A percentile compares a stretch with the other conserved stretches of the same genome.
Conservation (phyloP, 2,888 invertebrate species). For the Orthonychiurus folsomi region DNA sequence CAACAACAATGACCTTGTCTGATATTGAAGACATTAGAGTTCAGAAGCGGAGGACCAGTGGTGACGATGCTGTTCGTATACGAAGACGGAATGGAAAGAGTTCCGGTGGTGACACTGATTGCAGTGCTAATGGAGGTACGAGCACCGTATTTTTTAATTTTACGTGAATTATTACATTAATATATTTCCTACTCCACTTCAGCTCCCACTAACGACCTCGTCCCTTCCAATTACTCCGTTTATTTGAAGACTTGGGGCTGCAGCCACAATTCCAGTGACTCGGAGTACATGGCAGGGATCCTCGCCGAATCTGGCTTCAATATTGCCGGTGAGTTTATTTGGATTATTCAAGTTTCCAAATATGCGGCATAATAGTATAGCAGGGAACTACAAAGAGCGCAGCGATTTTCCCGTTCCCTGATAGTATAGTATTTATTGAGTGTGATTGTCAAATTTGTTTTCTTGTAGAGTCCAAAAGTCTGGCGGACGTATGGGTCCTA, state of each 20-base stretch:
- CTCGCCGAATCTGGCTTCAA: constrained; percentile 78
- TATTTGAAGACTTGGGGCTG: constrained; percentile 96
- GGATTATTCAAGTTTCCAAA: not conserved
- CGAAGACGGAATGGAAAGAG: too few relatives aligned
- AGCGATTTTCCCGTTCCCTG: too few relatives aligned
- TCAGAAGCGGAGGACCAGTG: too few relatives aligned
- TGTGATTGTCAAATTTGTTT: too few relatives aligned
- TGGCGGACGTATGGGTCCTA: constrained; percentile 86
- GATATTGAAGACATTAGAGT: not conserved
- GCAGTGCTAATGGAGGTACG: too few relatives aligned
- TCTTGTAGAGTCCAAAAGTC: constrained; percentile 57
- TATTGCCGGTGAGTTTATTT: constrained; percentile 55
- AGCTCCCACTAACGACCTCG: constrained; percentile 20
- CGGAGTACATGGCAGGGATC: constrained; percentile 97
- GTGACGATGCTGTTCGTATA: too few relatives aligned
- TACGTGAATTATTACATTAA: too few relatives aligned
- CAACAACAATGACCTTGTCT: not conserved
- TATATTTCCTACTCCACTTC: too few relatives aligned
- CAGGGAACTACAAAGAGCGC: too few relatives aligned
- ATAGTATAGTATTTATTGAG: too few relatives aligned
- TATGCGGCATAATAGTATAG: not conserved
- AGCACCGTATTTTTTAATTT: too few relatives aligned
- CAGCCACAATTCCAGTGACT: constrained; percentile 93
- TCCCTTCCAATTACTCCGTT: constrained; percentile 43
- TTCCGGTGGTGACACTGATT: too few relatives aligned